Evolutionary conservation across 2,113 vertebrate species (phyloP).

Genomic region (Nestor notabilis): DNA sequence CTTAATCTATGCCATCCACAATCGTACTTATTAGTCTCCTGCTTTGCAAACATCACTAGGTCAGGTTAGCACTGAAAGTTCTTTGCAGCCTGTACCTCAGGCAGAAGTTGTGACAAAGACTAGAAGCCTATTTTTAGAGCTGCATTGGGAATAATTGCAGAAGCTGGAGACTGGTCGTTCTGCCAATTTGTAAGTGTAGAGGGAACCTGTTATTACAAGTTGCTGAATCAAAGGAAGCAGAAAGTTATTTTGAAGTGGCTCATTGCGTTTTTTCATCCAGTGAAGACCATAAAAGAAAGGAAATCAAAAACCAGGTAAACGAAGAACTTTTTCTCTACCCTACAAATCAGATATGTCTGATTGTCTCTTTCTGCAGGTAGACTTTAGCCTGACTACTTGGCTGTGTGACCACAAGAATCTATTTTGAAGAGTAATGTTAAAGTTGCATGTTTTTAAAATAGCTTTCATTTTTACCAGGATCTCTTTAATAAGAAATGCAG

Average conservation of each 20-base stretch:
- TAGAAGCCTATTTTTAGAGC: constrained; percentile 7
- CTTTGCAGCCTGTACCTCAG: background rate
- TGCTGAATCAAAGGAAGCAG: constrained; percentile 24
- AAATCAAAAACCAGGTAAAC: background rate
- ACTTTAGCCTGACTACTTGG: background rate
- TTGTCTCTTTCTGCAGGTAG: background rate
- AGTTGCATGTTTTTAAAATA: background rate
- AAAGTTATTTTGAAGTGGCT: constrained; percentile 36
- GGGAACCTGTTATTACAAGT: background rate
- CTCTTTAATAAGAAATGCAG: constrained; percentile 95
- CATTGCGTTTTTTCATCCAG: background rate
- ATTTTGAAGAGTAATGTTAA: background rate
- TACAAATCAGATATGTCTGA: background rate
- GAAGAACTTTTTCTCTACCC: background rate
- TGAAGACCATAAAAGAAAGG: background rate
- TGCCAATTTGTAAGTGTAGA: constrained; percentile 25
- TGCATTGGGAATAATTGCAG: background rate
- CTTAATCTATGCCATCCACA: background rate
- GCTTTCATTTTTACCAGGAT: constrained; percentile 80
- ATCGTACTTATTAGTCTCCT: background rate
- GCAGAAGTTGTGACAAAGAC: background rate
- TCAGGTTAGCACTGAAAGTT: background rate
- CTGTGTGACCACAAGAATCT: background rate
- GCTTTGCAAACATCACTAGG: background rate
- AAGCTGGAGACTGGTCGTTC: background rate